These are phyloP conservation scores for Nomada lathburiana DNA, from an alignment of 2,888 invertebrate genomes.

Conservation along the genomic window DNA sequence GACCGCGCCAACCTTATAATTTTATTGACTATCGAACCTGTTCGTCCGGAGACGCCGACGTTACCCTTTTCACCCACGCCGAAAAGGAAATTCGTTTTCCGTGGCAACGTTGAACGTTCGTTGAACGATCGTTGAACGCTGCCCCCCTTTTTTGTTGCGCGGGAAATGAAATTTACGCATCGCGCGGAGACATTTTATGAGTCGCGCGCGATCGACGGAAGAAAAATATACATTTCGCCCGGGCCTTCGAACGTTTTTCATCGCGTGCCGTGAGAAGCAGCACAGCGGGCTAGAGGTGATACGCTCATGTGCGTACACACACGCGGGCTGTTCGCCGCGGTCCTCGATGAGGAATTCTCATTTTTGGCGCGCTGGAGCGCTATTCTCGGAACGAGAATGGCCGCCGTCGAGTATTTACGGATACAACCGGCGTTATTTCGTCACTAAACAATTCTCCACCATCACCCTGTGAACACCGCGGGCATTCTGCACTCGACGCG, in stretches of 20 bases:
- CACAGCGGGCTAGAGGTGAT: constrained; percentile 10
- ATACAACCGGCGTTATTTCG: constrained; percentile 75
- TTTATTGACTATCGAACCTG: constrained; percentile 59
- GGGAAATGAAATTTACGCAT: background rate
- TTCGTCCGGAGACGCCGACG: constrained; percentile 3
- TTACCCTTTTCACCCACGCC: background rate
- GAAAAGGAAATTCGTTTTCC: background rate
- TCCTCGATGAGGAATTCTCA: constrained; percentile 73
- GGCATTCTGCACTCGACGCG: background rate
- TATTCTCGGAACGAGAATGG: constrained; percentile 76
- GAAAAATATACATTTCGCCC: background rate
- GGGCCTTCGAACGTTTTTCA: constrained; percentile 20
- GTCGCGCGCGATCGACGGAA: background rate
- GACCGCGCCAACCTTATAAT: constrained; percentile 55
- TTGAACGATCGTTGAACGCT: background rate
- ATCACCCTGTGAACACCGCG: constrained; percentile 52
- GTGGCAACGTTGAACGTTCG: too few species aligned
- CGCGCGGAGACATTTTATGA: too few species aligned
- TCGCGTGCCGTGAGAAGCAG: constrained; percentile 27
- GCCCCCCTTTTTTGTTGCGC: background rate
- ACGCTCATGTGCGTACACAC: background rate
- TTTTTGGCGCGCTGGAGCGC: constrained; percentile 74
- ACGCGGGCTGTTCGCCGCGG: constrained; percentile 33
- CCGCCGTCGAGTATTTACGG: constrained; percentile 77
- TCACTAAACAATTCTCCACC: constrained; percentile 76